Base-by-base conservation (phyloP, 30 jellyfish, hydroid and myxozoan genomes). In the Aurelia coerulea region DNA sequence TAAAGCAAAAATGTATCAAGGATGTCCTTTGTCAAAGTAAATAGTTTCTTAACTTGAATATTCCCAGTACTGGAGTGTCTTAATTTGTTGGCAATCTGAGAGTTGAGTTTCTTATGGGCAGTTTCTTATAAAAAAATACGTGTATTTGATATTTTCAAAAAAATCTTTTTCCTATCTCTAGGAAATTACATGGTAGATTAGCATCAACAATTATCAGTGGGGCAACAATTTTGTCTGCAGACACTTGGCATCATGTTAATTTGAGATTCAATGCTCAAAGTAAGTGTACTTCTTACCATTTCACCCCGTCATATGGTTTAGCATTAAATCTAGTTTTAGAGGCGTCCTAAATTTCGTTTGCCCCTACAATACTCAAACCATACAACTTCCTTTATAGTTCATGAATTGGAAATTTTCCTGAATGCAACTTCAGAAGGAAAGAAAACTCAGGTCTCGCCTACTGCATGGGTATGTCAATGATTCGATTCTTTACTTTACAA, bases 261-360 rank as follows among this genome's bases (percentile, higher is more conserved):
- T 81, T 93, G 62, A 66, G 97, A 65, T 93, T 72, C 77, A 96
- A 93, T 78, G 97, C 97, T 6, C 96, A 88, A 74, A 76, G 98
- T 88, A 76, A 68, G 93, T 79, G 3, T 23, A 54, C 51, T 39
- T 39, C 51, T 0, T 0, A 39, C 51, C 51, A 4, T 39, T 39
- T 39, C 51, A 39, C 9, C 51, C 49, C 51, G 4, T 39, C 51
- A 39, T 39, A 39, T 9, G 51, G 51, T 9, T 39, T 39, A 39
- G 51, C 51, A 0, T 9, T 3, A 39, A 39, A 6, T 39, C 51
- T 39, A 3, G 6, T 39, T 2, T 1, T 39, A 39, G 51, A 39
- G 6, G 4, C 51, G 6, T 39, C 51, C 51, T 39, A 39, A 39
- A 39, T 39, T 39, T 39, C 51, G 9, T 39, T 39, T 39, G 0